Evolutionary conservation across 2,888 invertebrate genomes (phyloP), one percentile per base, ranked within the genome.

Genomic region (Axea sp.): DNA sequence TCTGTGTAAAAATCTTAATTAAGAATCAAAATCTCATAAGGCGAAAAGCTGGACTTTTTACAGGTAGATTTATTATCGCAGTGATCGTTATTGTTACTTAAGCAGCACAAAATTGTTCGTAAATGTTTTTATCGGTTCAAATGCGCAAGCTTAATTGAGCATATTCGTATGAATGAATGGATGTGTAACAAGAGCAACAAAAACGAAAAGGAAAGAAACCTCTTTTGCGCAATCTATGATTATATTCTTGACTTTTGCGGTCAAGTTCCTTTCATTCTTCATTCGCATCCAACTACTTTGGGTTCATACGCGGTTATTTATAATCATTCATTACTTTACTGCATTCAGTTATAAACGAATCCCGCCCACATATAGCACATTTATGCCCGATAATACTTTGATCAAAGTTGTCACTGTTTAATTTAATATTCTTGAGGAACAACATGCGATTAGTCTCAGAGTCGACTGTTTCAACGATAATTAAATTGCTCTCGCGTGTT

Each of bases 311-410:
- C 26, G 47, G 79, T 81, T 84, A 83, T 83, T 84, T 84, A 83
- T 82, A 83, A 81, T 82, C 75, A 77, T 81, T 83, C 83, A 84
- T 84, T 84, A 84, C 84, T 84, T 83, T 82, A 82, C 83, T 82
- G 83, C 83, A 79, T 77, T 80, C 80, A 78, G 73, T 73, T 57
- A 73, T 76, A 77, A 80, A 79, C 78, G 76, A 78, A 79, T 80
- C 79, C 75, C 78, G 76, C 81, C 82, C 78, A 81, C 81, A 77
- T 39, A 28, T 62, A 68, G 55, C 59, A 60, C 68, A 43, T 67
- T 73, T 67, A 53, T 60, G 47, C 55, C 55, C 35, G 49, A 55
- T 47, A 31, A 72, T 64, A 43, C 35, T 41, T 35, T 31, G 37
- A 64, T 57, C 64, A 41, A 68, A 75, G 68, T 72, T 68, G 57